Evolutionary conservation across 2,113 vertebrate species (phyloP).

Genomic region (Cygnus buccinator): DNA sequence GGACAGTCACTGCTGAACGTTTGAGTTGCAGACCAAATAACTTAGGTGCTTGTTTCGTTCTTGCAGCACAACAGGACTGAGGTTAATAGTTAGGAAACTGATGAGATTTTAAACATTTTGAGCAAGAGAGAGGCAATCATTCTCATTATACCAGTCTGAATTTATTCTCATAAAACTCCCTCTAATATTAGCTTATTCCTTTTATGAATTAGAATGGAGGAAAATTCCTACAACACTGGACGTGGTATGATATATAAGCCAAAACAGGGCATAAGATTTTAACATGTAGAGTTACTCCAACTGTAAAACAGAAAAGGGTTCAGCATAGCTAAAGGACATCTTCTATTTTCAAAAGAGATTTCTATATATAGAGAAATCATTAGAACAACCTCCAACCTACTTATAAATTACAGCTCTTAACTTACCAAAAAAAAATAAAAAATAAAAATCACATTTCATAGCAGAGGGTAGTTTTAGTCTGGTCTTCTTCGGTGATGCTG

Average conservation of each 20-base stretch:
- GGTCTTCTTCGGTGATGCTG: not conserved
- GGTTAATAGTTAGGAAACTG: not conserved
- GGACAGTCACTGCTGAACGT: not conserved
- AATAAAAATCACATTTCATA: not conserved
- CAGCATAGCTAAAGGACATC: not conserved
- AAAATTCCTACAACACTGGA: not conserved
- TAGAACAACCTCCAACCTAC: not conserved
- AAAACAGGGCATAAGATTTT: not conserved
- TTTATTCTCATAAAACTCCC: slow-evolving; percentile 17
- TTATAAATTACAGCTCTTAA: not conserved
- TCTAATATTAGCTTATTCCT: not conserved
- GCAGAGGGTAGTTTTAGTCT: not conserved
- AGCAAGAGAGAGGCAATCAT: not conserved
- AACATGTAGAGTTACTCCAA: not conserved
- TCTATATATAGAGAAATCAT: not conserved
- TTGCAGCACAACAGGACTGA: not conserved
- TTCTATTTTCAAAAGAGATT: not conserved
- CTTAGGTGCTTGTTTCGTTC: not conserved
- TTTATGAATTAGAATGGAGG: not conserved
- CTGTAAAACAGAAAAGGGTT: not conserved
- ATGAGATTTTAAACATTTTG: not conserved
- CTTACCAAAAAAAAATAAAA: not conserved
- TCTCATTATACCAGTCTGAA: slow-evolving; percentile 12
- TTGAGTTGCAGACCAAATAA: not conserved
- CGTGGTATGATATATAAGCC: not conserved